A percentile compares a stretch with the other conserved stretches of the same genome.
phyloP scores from a whole-genome alignment of 2,888 invertebrate species.

The Sympetrum striolatum region DNA sequence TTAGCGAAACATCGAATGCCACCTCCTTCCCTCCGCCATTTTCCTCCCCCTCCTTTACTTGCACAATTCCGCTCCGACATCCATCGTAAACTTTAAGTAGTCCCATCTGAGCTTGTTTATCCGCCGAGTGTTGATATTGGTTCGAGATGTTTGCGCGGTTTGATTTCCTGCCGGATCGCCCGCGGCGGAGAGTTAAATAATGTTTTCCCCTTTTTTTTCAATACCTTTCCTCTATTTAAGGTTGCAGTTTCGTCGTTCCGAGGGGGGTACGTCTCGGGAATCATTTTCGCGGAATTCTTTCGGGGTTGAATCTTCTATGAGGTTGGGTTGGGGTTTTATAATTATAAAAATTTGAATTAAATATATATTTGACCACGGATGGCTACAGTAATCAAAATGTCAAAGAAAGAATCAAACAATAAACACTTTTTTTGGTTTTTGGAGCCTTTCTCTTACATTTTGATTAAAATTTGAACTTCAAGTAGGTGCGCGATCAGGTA shows the following conservation, averaged over 20 bases:
- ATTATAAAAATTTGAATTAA: too few relatives aligned
- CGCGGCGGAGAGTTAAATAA: neutral
- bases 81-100: neutral
- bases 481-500: too few relatives aligned
- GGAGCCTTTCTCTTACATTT: too few relatives aligned
- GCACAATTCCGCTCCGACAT: neutral
- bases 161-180: neutral
- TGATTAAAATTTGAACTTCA: too few relatives aligned
- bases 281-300: too few relatives aligned
- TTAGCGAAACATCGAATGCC: conserved; percentile 30
- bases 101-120: neutral
- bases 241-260: neutral
- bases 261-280: neutral
- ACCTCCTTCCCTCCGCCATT: neutral
- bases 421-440: too few relatives aligned
- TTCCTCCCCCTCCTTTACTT: neutral
- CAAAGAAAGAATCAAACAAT: too few relatives aligned
- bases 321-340: too few relatives aligned
- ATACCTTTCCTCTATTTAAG: neutral
- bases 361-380: too few relatives aligned
- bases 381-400: too few relatives aligned
- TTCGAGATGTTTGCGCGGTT: neutral
- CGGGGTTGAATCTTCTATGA: too few relatives aligned
- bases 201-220: neutral
- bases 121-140: neutral